phyloP scores from a whole-genome alignment of 2,797 vertebrate genomes.

The Gallinago solitaria region DNA sequence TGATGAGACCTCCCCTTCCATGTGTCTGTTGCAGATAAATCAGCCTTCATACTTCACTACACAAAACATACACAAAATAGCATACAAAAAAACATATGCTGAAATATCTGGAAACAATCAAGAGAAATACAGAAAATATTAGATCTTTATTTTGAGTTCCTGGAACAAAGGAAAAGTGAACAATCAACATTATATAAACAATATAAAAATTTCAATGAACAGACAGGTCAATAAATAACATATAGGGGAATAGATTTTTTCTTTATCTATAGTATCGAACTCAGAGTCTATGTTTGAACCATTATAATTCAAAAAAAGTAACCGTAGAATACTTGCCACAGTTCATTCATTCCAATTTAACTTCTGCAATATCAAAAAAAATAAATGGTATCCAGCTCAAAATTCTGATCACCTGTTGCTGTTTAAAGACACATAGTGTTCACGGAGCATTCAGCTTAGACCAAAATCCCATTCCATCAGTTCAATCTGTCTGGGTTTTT shows the following conservation, averaged over 20 bases:
- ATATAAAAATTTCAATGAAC: background rate
- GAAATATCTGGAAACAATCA: constrained; percentile 43
- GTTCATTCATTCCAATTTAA: background rate
- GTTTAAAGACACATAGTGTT: background rate
- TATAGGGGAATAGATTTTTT: background rate
- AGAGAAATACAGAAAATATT: background rate
- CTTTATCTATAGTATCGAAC: background rate
- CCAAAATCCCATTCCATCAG: background rate
- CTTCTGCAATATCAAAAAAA: background rate
- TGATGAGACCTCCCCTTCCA: background rate
- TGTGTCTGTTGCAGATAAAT: constrained; percentile 7
- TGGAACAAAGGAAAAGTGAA: background rate
- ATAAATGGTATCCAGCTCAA: background rate
- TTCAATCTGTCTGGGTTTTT: background rate
- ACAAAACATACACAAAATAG: background rate
- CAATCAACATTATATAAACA: background rate
- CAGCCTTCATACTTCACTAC: background rate
- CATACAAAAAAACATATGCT: background rate
- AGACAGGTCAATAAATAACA: background rate
- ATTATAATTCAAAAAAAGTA: background rate
- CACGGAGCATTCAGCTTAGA: background rate
- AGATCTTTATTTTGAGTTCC: background rate
- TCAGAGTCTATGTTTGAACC: background rate
- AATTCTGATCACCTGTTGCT: background rate
- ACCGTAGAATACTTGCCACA: background rate